These are phyloP conservation scores for Crocallis elinguaria DNA, from an alignment of 2,888 invertebrate species.

Conservation along the genomic window DNA sequence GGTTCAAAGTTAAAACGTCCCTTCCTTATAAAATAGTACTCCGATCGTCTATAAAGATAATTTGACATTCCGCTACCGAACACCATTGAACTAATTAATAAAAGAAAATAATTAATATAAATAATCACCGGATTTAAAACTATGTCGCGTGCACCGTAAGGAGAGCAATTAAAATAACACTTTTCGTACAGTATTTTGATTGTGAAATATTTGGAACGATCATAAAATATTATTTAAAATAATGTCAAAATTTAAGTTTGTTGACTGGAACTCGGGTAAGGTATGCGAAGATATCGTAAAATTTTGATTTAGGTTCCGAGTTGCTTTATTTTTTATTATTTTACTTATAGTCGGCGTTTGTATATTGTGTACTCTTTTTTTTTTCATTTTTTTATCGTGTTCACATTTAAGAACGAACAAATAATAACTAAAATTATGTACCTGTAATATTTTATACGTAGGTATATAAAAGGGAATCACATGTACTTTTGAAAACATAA, in stretches of 20 bases:
- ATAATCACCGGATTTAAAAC: slow-evolving; percentile 44
- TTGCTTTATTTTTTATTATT: neutral
- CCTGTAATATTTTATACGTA: no score
- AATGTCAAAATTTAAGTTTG: slow-evolving; percentile 21
- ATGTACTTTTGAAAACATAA: no score
- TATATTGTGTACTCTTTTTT: no score
- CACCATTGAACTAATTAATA: slow-evolving; percentile 76
- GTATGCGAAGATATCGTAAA: slow-evolving; percentile 17
- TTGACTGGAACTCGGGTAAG: slow-evolving; percentile 10
- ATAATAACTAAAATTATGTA: no score
- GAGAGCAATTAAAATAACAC: slow-evolving; percentile 33
- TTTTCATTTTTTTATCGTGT: no score
- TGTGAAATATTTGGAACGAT: slow-evolving; percentile 31
- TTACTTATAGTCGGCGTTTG: no score
- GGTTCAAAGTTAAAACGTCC: slow-evolving; percentile 56
- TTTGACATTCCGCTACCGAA: slow-evolving; percentile 66
- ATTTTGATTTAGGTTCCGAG: slow-evolving; percentile 6
- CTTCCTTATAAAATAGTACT: slow-evolving; percentile 57
- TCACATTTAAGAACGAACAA: no score
- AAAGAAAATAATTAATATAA: slow-evolving; percentile 55
- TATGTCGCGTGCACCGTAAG: slow-evolving; percentile 35
- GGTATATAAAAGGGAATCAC: no score
- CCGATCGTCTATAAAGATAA: slow-evolving; percentile 78
- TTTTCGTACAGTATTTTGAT: slow-evolving; percentile 27
- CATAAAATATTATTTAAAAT: slow-evolving; percentile 28